These are phyloP conservation scores for Turritopsis dohrnii DNA, from an alignment of 30 jellyfish, hydroid and myxozoan genomes.

Conservation along the genomic window DNA sequence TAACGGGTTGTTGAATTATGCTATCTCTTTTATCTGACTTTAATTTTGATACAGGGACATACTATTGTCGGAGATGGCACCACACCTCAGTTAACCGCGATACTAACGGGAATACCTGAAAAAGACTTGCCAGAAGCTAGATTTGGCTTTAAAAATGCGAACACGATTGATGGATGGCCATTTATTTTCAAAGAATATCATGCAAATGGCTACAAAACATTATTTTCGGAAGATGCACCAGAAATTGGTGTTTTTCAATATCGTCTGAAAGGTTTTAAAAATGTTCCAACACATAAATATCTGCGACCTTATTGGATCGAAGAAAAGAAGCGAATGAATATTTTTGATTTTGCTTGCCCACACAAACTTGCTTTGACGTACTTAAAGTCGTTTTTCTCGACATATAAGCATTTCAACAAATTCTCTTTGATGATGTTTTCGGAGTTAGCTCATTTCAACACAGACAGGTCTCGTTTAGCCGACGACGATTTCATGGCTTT, in stretches of 20 bases:
- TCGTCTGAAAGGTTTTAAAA: constrained; percentile 50
- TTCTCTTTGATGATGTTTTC: constrained; percentile 31
- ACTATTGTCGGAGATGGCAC: constrained; percentile 80
- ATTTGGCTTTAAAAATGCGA: constrained; percentile 23
- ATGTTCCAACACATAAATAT: constrained; percentile 56
- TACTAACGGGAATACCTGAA: constrained; percentile 39
- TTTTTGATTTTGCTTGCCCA: background rate
- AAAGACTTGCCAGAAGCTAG: constrained; percentile 63
- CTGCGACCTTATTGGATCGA: constrained; percentile 49
- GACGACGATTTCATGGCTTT: constrained; percentile 19
- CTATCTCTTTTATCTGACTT: too few relatives aligned
- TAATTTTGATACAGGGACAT: constrained; percentile 36
- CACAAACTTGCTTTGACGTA: background rate
- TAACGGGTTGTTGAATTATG: too few relatives aligned
- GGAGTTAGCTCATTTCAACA: constrained; percentile 20
- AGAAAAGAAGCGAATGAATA: background rate
- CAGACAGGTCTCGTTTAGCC: constrained; percentile 12
- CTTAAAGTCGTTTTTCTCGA: background rate
- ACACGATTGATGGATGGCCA: constrained; percentile 62
- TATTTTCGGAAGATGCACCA: constrained; percentile 53
- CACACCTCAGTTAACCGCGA: constrained; percentile 58
- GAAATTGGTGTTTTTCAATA: constrained; percentile 34
- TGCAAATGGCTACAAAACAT: constrained; percentile 42
- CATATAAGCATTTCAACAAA: background rate
- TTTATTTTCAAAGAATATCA: constrained; percentile 46